Evolutionary conservation across 2,888 invertebrate genomes (phyloP).

Genomic region (Pecten maximus): DNA sequence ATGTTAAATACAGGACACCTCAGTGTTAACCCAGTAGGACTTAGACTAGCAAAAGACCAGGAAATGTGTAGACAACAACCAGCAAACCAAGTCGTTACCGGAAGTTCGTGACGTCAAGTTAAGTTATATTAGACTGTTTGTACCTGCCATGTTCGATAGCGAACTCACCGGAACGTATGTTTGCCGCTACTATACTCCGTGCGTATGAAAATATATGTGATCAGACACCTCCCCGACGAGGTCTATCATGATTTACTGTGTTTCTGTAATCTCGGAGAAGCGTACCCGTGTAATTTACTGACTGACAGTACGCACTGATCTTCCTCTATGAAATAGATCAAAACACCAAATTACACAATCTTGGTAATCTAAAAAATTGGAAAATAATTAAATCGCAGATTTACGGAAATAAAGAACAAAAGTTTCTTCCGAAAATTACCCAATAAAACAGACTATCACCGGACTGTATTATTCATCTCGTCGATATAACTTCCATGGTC

Average conservation of each 20-base stretch:
- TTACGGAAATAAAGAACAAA: slow-evolving; percentile 27
- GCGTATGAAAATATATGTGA: neutral
- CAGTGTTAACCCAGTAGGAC: no score
- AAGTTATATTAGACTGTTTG: neutral
- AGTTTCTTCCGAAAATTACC: slow-evolving; percentile 19
- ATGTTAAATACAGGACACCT: no score
- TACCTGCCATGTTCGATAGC: neutral
- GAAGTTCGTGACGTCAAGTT: neutral
- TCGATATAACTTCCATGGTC: neutral
- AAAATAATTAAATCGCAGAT: slow-evolving; percentile 31
- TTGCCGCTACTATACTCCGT: neutral
- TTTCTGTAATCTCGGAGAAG: slow-evolving; percentile 1
- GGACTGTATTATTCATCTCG: neutral
- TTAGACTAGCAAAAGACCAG: no score
- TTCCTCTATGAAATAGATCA: neutral
- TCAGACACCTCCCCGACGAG: neutral
- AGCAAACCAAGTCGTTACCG: no score
- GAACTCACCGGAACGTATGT: neutral
- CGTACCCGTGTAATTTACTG: neutral
- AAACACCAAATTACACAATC: slow-evolving; percentile 35
- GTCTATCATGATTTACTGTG: neutral
- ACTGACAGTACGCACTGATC: neutral
- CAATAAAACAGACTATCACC: neutral
- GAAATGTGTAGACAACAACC: no score
- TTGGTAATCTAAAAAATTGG: slow-evolving; percentile 11